Percentiles rank a stretch among this genome's conserved stretches.
Conservation (phyloP, 2,113 vertebrate genomes). For the Daphoenositta chrysoptera region DNA sequence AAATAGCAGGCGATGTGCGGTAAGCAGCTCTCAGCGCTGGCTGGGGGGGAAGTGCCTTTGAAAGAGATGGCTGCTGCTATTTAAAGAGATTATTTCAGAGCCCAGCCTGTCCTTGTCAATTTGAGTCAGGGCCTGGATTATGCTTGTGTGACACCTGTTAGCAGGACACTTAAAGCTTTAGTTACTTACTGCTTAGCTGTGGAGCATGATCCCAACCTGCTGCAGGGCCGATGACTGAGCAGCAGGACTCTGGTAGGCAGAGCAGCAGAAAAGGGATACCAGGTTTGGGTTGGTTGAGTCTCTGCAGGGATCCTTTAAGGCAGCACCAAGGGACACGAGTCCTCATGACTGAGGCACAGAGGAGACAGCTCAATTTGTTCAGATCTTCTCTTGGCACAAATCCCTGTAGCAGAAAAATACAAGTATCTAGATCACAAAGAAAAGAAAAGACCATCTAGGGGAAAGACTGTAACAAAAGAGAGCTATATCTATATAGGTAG, state of each 20-base stretch:
- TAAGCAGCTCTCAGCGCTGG: background rate
- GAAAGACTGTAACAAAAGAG: background rate
- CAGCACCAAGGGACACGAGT: accelerated
- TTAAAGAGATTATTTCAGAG: slow-evolving; percentile 70
- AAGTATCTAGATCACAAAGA: background rate
- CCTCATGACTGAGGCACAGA: background rate
- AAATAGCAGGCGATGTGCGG: background rate
- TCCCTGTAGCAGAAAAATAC: background rate
- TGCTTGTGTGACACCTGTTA: slow-evolving; percentile 35
- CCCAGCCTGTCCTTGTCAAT: slow-evolving; percentile 70
- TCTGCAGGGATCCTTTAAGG: background rate
- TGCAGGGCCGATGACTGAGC: accelerated
- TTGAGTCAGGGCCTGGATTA: slow-evolving; percentile 66
- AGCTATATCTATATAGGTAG: background rate
- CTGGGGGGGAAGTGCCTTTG: slow-evolving; percentile 1
- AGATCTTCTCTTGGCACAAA: background rate
- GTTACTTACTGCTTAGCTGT: slow-evolving; percentile 39
- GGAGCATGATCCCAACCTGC: background rate
- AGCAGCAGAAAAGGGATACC: background rate
- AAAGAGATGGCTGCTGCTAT: slow-evolving; percentile 50
- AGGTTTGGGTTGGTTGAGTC: background rate
- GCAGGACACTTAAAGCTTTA: slow-evolving; percentile 45
- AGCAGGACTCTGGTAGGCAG: background rate
- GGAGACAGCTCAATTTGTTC: accelerated
- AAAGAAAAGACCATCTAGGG: background rate